These are phyloP conservation scores for Babylonia areolata DNA, from an alignment of 1,140 invertebrate species.

Conservation along the genomic window DNA sequence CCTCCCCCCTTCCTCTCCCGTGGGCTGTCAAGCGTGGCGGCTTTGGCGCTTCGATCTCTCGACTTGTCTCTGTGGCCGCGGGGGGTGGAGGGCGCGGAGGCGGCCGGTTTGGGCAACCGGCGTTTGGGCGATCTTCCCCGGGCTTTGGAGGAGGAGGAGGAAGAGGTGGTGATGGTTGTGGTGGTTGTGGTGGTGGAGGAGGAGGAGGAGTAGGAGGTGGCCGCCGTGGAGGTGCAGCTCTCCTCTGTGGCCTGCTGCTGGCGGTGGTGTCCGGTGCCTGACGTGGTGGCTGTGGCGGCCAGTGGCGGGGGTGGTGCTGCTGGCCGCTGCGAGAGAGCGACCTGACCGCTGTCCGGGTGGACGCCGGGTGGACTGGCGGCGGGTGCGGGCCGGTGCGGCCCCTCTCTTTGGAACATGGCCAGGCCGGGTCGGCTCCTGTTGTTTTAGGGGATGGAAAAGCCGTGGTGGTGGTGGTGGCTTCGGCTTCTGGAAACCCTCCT, in stretches of 20 bases:
- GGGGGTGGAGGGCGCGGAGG: not conserved
- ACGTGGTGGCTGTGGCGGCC: not conserved
- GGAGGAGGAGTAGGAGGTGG: not conserved
- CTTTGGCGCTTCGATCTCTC: not conserved
- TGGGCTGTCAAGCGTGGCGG: not conserved
- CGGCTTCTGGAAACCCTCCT: too few relatives aligned
- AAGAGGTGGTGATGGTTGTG: not conserved
- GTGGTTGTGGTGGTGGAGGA: too few relatives aligned
- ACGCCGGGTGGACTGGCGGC: not conserved
- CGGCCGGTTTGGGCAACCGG: not conserved
- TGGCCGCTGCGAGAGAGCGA: not conserved
- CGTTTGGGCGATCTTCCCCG: too few relatives aligned
- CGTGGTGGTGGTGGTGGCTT: not conserved
- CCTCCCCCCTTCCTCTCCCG: conserved; percentile 5
- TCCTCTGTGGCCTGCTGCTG: conserved; percentile 8
- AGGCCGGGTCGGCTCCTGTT: not conserved
- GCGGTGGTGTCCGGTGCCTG: too few relatives aligned
- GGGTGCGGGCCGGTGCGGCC: not conserved
- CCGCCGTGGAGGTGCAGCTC: not conserved
- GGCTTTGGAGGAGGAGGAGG: not conserved
- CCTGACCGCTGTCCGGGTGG: not conserved
- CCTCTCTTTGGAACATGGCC: conserved; percentile 22
- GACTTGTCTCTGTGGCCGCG: conserved; percentile 9
- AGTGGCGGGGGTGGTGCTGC: not conserved
- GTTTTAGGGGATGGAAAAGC: conserved; percentile 22